These are phyloP conservation scores for Manis crassicaudata DNA, from an alignment of 2,797 vertebrate species.

Conservation along the genomic window DNA sequence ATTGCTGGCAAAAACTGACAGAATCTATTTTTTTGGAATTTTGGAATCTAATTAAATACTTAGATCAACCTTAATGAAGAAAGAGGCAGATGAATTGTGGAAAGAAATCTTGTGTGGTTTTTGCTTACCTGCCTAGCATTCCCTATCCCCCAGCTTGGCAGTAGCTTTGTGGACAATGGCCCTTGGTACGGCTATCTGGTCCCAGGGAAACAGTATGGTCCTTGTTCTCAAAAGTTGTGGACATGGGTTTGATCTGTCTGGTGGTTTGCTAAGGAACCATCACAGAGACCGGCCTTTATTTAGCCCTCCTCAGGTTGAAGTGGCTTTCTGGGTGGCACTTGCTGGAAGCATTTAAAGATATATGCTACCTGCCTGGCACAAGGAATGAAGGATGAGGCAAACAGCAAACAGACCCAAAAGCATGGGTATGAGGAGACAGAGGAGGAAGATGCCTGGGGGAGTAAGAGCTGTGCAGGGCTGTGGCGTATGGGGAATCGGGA, in stretches of 20 bases:
- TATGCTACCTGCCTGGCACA: background rate
- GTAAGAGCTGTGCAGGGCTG: background rate
- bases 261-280: background rate
- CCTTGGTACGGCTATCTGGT: background rate
- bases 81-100: background rate
- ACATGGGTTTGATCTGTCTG: background rate
- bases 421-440: background rate
- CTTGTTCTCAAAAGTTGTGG: background rate
- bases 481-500: background rate
- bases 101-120: background rate
- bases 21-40: background rate
- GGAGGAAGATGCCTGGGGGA: background rate
- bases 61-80: background rate
- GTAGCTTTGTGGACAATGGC: background rate
- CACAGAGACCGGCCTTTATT: background rate
- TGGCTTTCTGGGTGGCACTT: background rate
- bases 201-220: background rate
- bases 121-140: background rate
- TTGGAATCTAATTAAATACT: background rate
- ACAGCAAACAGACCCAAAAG: background rate
- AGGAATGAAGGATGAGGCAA: background rate
- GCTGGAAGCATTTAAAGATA: background rate
- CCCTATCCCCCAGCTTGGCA: background rate
- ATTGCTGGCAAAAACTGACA: background rate
- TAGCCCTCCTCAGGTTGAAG: background rate